Conservation (phyloP, 1,140 invertebrate genomes). For the Habropoda laboriosa region DNA sequence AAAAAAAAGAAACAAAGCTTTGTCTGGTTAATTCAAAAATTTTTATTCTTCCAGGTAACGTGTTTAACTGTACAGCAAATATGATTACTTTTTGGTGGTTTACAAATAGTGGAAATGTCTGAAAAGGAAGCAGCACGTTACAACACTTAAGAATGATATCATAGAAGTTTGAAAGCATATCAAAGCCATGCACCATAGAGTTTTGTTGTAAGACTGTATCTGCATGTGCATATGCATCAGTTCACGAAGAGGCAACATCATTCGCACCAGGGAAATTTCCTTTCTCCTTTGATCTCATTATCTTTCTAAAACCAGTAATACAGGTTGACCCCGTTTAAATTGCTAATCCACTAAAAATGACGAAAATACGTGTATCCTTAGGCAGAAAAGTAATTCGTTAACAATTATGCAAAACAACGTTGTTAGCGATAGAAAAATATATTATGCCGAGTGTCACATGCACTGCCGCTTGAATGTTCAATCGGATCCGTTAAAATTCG, state of each 20-base stretch:
- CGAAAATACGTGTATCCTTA: not conserved
- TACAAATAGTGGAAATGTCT: not conserved
- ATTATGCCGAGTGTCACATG: too few relatives aligned
- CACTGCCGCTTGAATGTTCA: too few relatives aligned
- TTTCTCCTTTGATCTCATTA: constrained; percentile 53
- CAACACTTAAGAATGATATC: not conserved
- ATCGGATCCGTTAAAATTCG: too few relatives aligned
- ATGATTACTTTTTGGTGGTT: too few relatives aligned
- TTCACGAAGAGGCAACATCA: constrained; percentile 20
- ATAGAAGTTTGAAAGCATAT: not conserved
- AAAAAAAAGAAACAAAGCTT: too few relatives aligned
- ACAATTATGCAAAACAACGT: too few relatives aligned
- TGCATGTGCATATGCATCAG: constrained; percentile 26
- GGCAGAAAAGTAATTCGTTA: too few relatives aligned
- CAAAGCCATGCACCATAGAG: not conserved
- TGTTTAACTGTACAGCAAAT: too few relatives aligned
- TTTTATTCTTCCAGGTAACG: too few relatives aligned
- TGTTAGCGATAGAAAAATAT: too few relatives aligned
- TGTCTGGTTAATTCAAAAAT: too few relatives aligned
- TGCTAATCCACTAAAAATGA: not conserved
- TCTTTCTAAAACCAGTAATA: not conserved
- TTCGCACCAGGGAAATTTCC: constrained; percentile 52
- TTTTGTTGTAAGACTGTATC: not conserved
- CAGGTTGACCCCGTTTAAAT: not conserved
- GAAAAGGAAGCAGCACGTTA: not conserved